These are phyloP conservation scores for Nowickia ferox DNA, from an alignment of 2,888 invertebrate genomes.

Conservation along the genomic window DNA sequence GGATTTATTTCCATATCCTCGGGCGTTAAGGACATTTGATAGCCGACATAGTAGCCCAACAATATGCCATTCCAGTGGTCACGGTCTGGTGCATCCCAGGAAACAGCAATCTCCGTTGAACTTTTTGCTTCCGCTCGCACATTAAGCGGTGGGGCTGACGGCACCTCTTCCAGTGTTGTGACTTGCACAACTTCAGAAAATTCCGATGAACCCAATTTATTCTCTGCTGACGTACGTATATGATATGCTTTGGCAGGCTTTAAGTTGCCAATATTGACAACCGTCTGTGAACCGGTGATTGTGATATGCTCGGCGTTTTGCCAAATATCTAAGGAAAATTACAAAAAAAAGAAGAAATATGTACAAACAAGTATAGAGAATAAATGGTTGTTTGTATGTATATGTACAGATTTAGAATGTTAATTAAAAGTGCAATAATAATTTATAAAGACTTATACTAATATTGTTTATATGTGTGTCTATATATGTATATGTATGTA, in stretches of 20 bases:
- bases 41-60: conserved; percentile 93
- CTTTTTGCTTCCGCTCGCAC: conserved; percentile 92
- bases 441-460: conserved; percentile 45
- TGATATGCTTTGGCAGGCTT: conserved; percentile 95
- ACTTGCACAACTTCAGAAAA: conserved; percentile 93
- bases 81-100: conserved; percentile 93
- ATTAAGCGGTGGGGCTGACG: conserved; percentile 92
- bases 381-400: not conserved
- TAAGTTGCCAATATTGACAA: conserved; percentile 90
- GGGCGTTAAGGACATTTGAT: conserved; percentile 85
- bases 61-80: conserved; percentile 95
- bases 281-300: conserved; percentile 92
- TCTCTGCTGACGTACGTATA: conserved; percentile 94
- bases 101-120: conserved; percentile 92
- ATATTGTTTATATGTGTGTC: not conserved
- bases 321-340: conserved; percentile 87
- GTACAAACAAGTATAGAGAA: not conserved
- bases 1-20: conserved; percentile 83
- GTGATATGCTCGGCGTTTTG: conserved; percentile 91
- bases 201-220: conserved; percentile 93
- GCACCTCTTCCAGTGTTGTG: conserved; percentile 93
- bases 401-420: not conserved
- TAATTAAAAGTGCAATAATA: conserved; percentile 65
- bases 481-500: not conserved
- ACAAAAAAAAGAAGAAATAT: not conserved